Evolutionary conservation across 1,140 invertebrate genomes (phyloP).

Genomic region (Atopsyche davidsoni): DNA sequence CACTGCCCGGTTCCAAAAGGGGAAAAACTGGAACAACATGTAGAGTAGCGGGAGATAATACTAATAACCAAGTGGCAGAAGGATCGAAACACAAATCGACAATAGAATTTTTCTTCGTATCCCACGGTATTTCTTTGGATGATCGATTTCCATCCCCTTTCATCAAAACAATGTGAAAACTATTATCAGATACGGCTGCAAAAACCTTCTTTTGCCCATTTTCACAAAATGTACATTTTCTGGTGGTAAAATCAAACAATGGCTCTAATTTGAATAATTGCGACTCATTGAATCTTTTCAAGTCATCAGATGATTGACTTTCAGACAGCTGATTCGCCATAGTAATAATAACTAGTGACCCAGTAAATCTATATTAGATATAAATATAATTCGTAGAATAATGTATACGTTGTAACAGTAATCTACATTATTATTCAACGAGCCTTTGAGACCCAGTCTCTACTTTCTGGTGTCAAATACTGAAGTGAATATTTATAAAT

Average conservation of each 20-base stretch:
- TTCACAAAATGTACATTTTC: constrained; percentile 20
- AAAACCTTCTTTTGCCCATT: constrained; percentile 18
- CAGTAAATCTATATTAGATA: too few species aligned
- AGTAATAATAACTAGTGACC: background rate
- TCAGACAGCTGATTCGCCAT: background rate
- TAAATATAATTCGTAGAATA: too few species aligned
- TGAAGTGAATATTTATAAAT: too few species aligned
- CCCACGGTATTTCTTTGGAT: constrained; percentile 49
- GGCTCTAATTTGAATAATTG: constrained; percentile 18
- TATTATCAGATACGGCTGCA: constrained; percentile 15
- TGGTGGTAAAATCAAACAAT: constrained; percentile 17
- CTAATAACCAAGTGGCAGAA: constrained; percentile 55
- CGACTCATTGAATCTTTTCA: constrained; percentile 6
- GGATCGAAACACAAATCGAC: constrained; percentile 59
- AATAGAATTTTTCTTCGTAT: constrained; percentile 46
- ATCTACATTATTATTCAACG: too few species aligned
- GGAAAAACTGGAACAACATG: constrained; percentile 16
- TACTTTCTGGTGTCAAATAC: too few species aligned
- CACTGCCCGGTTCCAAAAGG: constrained; percentile 11
- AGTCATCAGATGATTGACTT: background rate
- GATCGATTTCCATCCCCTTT: constrained; percentile 41
- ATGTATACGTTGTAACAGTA: too few species aligned
- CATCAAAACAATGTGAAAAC: constrained; percentile 13
- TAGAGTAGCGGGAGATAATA: constrained; percentile 32
- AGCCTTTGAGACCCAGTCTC: too few species aligned